Conservation (phyloP, 2,888 invertebrate species). For the Bembecia ichneumoniformis region DNA sequence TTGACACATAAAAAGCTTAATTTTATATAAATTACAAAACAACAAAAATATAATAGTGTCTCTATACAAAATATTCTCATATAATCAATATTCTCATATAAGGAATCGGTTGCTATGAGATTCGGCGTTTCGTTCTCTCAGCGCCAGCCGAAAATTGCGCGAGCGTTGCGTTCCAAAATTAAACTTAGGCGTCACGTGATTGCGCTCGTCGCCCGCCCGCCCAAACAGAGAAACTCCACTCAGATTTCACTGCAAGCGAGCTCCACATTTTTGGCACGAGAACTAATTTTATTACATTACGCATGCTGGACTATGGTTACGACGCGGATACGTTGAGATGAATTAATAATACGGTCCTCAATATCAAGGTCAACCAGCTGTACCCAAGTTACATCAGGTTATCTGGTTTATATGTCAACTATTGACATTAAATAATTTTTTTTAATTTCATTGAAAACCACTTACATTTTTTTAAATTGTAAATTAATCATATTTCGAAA, state of each 20-base stretch:
- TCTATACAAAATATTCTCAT: too few species aligned
- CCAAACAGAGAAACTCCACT: slow-evolving; percentile 70
- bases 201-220: slow-evolving; percentile 53
- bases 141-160: slow-evolving; percentile 47
- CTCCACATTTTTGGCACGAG: slow-evolving; percentile 29
- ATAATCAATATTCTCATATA: slow-evolving; percentile 42
- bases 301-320: neutral
- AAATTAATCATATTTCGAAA: neutral
- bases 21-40: too few species aligned
- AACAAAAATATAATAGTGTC: too few species aligned
- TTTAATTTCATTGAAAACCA: neutral
- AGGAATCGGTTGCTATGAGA: slow-evolving; percentile 56
- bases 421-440: neutral
- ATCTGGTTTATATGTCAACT: too few species aligned
- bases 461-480: too few species aligned
- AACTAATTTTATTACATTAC: slow-evolving; percentile 10
- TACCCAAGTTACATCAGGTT: slow-evolving; percentile 6
- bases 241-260: slow-evolving; percentile 56
- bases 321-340: slow-evolving; percentile 12
- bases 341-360: slow-evolving; percentile 22
- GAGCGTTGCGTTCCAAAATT: slow-evolving; percentile 63
- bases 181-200: slow-evolving; percentile 61
- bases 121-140: slow-evolving; percentile 20
- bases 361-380: slow-evolving; percentile 53
- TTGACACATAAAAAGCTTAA: too few species aligned